Base-by-base conservation (phyloP, 2,113 vertebrate species). In the Atlantisia rogersi region DNA sequence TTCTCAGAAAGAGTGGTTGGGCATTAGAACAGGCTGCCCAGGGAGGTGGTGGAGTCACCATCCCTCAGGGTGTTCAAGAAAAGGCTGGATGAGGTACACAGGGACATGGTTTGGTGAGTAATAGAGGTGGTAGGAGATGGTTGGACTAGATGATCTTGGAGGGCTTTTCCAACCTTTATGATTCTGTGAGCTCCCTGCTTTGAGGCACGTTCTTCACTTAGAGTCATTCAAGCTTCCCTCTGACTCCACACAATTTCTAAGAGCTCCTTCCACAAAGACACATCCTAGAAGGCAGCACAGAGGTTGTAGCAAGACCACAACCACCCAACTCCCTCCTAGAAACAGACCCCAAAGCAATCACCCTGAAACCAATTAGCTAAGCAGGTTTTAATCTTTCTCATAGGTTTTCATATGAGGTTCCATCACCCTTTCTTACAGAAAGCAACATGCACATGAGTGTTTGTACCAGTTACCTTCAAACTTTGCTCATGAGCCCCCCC, bases 391-490 rank as follows among this genome's bases (percentile, higher is more conserved):
- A 50, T 40, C 55, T 31, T 44, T 65, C 59, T 39, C 31, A 12
- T 11, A 10, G 2, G 5, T 15, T 53, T 28, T 53, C 52, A 28
- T 28, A 26, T 26, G 75, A 48, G 29, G 24, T 11, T n/a, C 22
- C 55, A 24, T 26, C 83, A 26, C 21, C 15, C 52, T 39, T 46
- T 28, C 63, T 18, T 15, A 28, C 12, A 39, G 60, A 62, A 81
- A 52, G 31, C 18, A 52, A 8, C 55, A 3, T 0, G 6, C 17
- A 6, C 15, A 3, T 1, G 12, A 50, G 52, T 12, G 42, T 69
- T 78, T 42, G 29, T 21, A 73, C 53, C 53, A 37, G 17, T 53
- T 32, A 35, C 26, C 26, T n/a, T 46, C 11, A 9, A 16, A 15
- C n/a, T 42, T 50, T 24, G 5, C 24, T 63, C 5, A 2, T 37